Evolutionary conservation across 2,888 invertebrate genomes (phyloP).

Genomic region (Diabrotica balteata): DNA sequence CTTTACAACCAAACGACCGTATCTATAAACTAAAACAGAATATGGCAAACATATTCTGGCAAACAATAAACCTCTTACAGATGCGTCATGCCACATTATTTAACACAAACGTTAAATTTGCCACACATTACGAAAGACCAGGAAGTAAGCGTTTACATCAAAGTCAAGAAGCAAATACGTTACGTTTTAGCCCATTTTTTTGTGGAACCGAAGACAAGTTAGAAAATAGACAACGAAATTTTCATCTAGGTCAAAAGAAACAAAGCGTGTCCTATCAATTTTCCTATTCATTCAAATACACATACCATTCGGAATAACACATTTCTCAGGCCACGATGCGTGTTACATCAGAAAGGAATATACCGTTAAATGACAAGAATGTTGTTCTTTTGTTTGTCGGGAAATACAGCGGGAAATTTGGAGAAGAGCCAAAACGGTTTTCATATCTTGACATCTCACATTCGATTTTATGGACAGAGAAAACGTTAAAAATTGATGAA

Average conservation of each 20-base stretch:
- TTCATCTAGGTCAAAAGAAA: conserved; percentile 3
- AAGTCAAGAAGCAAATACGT: background rate
- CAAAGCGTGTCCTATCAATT: conserved; percentile 10
- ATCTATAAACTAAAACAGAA: no score
- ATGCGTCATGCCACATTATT: no score
- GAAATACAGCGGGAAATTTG: conserved; percentile 11
- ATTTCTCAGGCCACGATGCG: conserved; percentile 14
- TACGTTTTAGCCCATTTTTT: no score
- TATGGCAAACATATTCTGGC: no score
- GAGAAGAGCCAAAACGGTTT: conserved; percentile 12
- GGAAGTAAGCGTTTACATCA: no score
- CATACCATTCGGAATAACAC: conserved; percentile 9
- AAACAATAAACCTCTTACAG: no score
- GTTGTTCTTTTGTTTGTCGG: conserved; percentile 20
- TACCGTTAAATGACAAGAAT: conserved; percentile 16
- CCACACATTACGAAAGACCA: no score
- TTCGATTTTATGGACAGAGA: conserved; percentile 7
- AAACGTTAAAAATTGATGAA: background rate
- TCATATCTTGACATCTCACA: conserved; percentile 3
- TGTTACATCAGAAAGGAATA: conserved; percentile 17
- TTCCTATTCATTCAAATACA: conserved; percentile 13
- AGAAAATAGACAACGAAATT: background rate
- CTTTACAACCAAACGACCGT: no score
- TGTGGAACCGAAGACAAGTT: background rate
- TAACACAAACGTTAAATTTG: no score